Conservation (phyloP, 2,113 vertebrate species). For the Mustelus asterias region DNA sequence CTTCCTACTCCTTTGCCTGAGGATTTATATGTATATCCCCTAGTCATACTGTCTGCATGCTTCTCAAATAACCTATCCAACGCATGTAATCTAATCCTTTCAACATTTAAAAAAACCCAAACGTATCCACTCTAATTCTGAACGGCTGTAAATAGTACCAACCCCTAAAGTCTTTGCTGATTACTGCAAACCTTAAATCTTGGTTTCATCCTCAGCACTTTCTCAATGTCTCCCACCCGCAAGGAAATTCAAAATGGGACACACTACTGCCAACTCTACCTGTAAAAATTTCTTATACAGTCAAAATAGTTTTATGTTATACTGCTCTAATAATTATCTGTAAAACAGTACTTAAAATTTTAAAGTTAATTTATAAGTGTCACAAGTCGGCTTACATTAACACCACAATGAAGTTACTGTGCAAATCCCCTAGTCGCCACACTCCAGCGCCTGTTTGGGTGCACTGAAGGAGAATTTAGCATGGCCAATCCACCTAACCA, state of each 20-base stretch:
- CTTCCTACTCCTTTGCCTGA: background rate
- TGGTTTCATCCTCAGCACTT: background rate
- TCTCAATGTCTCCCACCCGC: background rate
- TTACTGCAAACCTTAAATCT: background rate
- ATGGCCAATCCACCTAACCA: too few species aligned
- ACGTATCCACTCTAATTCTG: background rate
- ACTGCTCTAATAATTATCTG: background rate
- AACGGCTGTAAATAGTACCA: background rate
- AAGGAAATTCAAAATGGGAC: background rate
- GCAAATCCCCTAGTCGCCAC: too few species aligned
- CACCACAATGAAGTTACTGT: too few species aligned
- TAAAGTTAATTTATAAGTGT: too few species aligned
- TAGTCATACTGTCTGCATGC: background rate
- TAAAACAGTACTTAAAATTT: background rate
- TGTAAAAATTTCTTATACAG: background rate
- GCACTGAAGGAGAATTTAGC: too few species aligned
- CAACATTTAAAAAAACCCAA: background rate
- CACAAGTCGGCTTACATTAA: too few species aligned
- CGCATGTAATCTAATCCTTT: conserved; percentile 26
- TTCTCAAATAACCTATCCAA: conserved; percentile 28
- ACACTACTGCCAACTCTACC: background rate
- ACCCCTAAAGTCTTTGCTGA: background rate
- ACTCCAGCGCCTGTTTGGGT: too few species aligned
- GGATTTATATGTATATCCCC: background rate
- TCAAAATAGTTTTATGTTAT: too few species aligned